Conservation (phyloP, 2,888 invertebrate species). For the Lithophane socia region DNA sequence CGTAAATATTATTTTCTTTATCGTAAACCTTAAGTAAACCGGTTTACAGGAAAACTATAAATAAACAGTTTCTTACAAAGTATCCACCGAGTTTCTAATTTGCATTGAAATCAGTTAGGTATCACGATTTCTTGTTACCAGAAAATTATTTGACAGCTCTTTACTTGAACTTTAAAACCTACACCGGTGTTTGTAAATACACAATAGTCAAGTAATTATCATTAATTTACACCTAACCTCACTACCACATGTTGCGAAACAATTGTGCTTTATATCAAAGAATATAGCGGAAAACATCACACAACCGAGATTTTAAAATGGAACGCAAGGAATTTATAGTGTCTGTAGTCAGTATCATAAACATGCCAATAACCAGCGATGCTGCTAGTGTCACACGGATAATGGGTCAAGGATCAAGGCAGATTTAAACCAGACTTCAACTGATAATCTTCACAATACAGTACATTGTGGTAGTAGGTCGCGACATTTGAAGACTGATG, state of each 20-base stretch:
- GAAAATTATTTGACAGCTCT: constrained; percentile 34
- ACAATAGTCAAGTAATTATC: constrained; percentile 41
- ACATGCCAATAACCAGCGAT: constrained; percentile 72
- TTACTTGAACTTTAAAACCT: constrained; percentile 34
- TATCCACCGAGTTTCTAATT: constrained; percentile 21
- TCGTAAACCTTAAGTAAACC: constrained; percentile 18
- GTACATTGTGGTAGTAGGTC: constrained; percentile 33
- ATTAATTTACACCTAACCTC: constrained; percentile 35
- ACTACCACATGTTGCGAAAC: constrained; percentile 23
- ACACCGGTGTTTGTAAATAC: constrained; percentile 17
- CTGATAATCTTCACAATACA: constrained; percentile 54
- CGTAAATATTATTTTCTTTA: constrained; percentile 31
- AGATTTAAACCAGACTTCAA: constrained; percentile 66
- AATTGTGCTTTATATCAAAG: constrained; percentile 40
- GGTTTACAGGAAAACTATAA: constrained; percentile 40
- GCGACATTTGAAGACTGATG: constrained; percentile 42
- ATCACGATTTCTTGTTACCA: constrained; percentile 27
- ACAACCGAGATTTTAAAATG: constrained; percentile 54
- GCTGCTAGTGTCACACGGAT: constrained; percentile 66
- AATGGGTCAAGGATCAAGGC: constrained; percentile 77
- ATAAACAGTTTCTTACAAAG: constrained; percentile 36
- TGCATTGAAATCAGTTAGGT: constrained; percentile 34
- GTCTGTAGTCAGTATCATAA: constrained; percentile 68
- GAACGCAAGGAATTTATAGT: constrained; percentile 64
- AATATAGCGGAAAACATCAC: constrained; percentile 54